Conservation (phyloP, 2,113 vertebrate genomes). For the Sardina pilchardus region DNA sequence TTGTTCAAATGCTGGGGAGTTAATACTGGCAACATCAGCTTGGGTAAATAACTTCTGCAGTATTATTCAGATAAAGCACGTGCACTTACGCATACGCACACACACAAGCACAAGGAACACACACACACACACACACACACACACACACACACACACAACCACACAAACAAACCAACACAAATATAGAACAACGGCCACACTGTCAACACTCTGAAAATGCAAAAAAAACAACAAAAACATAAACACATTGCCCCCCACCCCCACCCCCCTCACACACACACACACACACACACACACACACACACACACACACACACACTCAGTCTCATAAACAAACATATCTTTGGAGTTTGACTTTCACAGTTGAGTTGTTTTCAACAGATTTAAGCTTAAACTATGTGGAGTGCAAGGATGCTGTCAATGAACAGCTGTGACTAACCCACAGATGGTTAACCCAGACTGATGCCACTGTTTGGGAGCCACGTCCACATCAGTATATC, state of each 20-base stretch:
- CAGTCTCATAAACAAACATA: background rate
- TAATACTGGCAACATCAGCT: background rate
- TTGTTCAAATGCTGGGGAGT: background rate
- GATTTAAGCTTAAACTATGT: background rate
- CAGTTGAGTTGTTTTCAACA: background rate
- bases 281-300: background rate
- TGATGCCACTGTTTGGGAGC: background rate
- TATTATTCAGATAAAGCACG: too few relatives aligned
- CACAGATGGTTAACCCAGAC: background rate
- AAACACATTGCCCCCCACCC: too few relatives aligned
- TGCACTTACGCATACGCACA: too few relatives aligned
- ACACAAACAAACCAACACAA: too few relatives aligned
- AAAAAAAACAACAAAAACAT: too few relatives aligned
- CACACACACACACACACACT: slow-evolving; percentile 2
- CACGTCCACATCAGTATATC: background rate
- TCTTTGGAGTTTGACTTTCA: background rate
- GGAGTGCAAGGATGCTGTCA: background rate
- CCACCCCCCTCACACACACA: background rate
- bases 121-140: background rate
- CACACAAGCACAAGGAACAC: background rate
- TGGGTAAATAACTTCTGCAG: background rate
- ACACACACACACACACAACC: background rate
- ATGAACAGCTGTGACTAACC: background rate
- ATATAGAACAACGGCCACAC: too few relatives aligned
- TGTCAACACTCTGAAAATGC: too few relatives aligned